Percentiles rank a stretch among this genome's conserved stretches.
Evolutionary conservation across 2,888 invertebrate genomes (phyloP).

Genomic region (Octodonta nipae): DNA sequence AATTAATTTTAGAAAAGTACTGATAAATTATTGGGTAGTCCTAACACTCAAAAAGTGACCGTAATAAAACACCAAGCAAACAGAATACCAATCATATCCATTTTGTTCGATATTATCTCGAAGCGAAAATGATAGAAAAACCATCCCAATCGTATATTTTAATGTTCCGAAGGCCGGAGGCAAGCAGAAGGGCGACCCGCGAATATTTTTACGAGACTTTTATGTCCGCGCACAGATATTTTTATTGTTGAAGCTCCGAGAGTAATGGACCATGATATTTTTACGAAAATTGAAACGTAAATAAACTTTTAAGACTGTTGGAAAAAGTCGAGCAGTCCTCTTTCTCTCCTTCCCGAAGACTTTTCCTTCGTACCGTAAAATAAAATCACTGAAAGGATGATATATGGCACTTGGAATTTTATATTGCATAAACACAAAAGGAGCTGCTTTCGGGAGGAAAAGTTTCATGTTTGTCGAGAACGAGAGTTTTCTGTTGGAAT

Average conservation of each 20-base stretch:
- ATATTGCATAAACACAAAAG: constrained; percentile 10
- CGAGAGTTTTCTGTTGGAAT: constrained; percentile 2
- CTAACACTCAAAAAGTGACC: too few species aligned
- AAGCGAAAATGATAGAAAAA: constrained; percentile 24
- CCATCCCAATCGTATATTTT: constrained; percentile 28
- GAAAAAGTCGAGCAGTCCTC: too few species aligned
- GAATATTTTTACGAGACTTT: constrained; percentile 31
- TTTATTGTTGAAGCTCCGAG: constrained; percentile 28
- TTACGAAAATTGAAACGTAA: constrained; percentile 36
- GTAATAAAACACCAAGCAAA: too few species aligned
- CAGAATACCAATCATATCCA: too few species aligned
- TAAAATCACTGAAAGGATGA: constrained; percentile 12
- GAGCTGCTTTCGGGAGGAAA: constrained; percentile 1
- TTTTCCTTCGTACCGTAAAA: constrained; percentile 12
- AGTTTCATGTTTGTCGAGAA: neutral
- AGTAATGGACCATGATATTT: constrained; percentile 36
- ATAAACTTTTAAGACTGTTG: constrained; percentile 32
- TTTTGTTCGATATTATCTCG: constrained; percentile 33
- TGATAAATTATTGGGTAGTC: too few species aligned
- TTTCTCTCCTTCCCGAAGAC: constrained; percentile 11
- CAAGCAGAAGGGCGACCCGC: constrained; percentile 28
- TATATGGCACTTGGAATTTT: constrained; percentile 9
- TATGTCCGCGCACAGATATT: constrained; percentile 31
- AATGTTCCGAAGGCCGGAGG: too few species aligned
- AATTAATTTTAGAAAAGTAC: too few species aligned